phyloP scores from a whole-genome alignment of 2,888 invertebrate genomes.

The Pristionchus mayeri region DNA sequence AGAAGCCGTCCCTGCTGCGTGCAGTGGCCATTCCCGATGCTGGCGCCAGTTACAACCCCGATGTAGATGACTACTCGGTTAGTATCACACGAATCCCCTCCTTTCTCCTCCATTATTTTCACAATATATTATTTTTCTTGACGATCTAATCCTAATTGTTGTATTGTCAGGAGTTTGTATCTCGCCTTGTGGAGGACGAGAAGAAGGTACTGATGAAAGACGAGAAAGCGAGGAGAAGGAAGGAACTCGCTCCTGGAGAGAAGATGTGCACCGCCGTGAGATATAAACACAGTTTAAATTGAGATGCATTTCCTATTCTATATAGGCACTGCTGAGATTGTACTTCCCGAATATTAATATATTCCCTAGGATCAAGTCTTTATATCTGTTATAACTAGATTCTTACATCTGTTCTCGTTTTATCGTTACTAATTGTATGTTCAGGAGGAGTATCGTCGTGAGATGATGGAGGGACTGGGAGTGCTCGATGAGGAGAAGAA shows the following conservation, averaged over 20 bases:
- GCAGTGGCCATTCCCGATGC: slow-evolving; percentile 60
- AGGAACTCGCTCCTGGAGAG: background rate
- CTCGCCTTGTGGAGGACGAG: slow-evolving; percentile 59
- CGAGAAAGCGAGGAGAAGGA: slow-evolving; percentile 18
- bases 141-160: background rate
- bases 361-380: too few relatives aligned
- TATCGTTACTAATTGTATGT: background rate
- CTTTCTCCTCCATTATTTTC: background rate
- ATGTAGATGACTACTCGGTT: slow-evolving; percentile 62
- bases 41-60: slow-evolving; percentile 68
- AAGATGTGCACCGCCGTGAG: slow-evolving; percentile 30
- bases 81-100: background rate
- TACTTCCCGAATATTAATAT: too few relatives aligned
- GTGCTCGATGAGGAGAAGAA: slow-evolving; percentile 43
- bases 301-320: too few relatives aligned
- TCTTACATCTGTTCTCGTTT: background rate
- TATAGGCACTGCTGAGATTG: too few relatives aligned
- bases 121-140: background rate
- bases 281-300: too few relatives aligned
- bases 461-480: slow-evolving; percentile 45
- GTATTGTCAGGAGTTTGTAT: slow-evolving; percentile 56
- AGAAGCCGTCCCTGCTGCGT: slow-evolving; percentile 61
- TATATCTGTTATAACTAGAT: background rate
- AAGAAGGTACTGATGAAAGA: slow-evolving; percentile 42
- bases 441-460: slow-evolving; percentile 38